Evolutionary conservation across 2,797 vertebrate genomes (phyloP), one percentile per base, ranked within the genome.

Genomic region (Alauda arvensis): DNA sequence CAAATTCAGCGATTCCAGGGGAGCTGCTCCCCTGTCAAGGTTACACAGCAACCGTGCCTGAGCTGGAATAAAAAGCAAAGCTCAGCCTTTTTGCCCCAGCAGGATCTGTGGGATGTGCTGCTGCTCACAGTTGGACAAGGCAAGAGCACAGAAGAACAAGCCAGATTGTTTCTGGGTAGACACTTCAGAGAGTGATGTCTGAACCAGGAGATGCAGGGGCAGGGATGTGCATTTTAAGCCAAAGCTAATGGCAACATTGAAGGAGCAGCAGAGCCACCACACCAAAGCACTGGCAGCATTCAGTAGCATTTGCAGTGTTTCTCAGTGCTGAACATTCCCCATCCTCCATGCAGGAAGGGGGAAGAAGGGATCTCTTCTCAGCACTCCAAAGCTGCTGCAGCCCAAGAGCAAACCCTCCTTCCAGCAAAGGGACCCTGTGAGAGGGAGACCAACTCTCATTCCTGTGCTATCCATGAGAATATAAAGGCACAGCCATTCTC

Each of bases 41-140:
- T 95, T 88, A 90, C 89, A 14, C 4, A 2, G 67, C 71, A 81
- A 62, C 81, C 4, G 18, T 4, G 23, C 59, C 89, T 93, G 92
- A 71, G 51, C 75, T 72, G 85, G 63, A 90, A 63, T 29, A 28
- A 65, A 71, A 91, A 62, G 45, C 45, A 77, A 86, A 91, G 63
- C 85, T 83, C 49, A 48, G 24, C 17, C n/a, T 45, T 63, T 60
- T 18, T 43, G 56, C 31, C 40, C 25, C 37, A 31, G 42, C 40
- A 60, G 74, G 1, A 0, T 34, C n/a, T 0, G 0, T 12, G 31
- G 33, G 70, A 68, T 16, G 37, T 42, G 53, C 59, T 63, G 48
- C 59, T 69, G 49, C 59, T 75, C 57, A 33, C 0, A 1, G 24
- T 43, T 46, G 37, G 42, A 9, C 11, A 18, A 70, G 57, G 53